These are phyloP conservation scores for Laticauda colubrina DNA, from an alignment of 2,113 vertebrate species.

Conservation along the genomic window DNA sequence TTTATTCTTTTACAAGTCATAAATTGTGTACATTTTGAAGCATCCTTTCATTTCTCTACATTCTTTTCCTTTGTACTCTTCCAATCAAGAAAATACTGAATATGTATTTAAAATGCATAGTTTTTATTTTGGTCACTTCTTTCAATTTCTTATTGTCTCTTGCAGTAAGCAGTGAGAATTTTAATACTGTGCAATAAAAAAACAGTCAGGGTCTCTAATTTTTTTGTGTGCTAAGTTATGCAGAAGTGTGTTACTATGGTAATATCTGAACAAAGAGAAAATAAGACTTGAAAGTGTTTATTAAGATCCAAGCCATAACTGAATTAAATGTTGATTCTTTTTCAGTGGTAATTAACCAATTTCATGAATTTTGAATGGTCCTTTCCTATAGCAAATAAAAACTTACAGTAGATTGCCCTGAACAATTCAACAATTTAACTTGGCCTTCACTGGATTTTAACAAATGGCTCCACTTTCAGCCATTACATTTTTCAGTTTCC, in stretches of 20 bases:
- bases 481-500: background rate
- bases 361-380: background rate
- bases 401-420: background rate
- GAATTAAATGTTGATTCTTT: background rate
- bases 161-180: background rate
- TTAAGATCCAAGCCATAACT: background rate
- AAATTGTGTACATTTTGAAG: background rate
- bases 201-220: background rate
- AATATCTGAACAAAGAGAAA: constrained; percentile 14
- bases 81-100: background rate
- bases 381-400: background rate
- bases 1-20: background rate
- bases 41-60: background rate
- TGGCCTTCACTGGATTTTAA: background rate
- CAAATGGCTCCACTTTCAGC: background rate
- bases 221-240: background rate
- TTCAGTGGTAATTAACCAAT: background rate
- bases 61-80: background rate
- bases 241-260: constrained; percentile 17
- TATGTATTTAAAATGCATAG: background rate
- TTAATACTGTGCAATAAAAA: background rate
- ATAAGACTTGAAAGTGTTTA: constrained; percentile 5
- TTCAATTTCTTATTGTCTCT: background rate
- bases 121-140: background rate
- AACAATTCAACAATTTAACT: background rate